Evolutionary conservation across 2,113 vertebrate genomes (phyloP).

Genomic region (Prolemur simus): DNA sequence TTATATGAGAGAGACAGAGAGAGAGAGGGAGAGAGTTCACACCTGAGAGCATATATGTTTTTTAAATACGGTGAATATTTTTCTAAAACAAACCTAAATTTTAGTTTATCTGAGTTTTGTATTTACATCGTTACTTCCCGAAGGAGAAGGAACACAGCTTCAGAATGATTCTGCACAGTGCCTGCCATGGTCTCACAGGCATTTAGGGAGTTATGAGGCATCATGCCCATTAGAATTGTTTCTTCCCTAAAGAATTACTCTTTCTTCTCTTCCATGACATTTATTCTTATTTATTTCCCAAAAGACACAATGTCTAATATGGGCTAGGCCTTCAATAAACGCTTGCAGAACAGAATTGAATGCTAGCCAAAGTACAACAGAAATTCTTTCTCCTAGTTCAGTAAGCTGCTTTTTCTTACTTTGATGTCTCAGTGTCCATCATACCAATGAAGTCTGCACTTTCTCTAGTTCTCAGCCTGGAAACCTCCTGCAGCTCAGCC

Average conservation of each 20-base stretch:
- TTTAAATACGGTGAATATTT: background rate
- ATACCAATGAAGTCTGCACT: conserved; percentile 34
- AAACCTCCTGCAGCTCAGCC: conserved; percentile 68
- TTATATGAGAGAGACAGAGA: background rate
- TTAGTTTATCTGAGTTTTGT: background rate
- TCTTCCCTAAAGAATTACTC: conserved; percentile 32
- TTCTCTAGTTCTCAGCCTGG: conserved; percentile 46
- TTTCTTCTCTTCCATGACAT: conserved; percentile 26
- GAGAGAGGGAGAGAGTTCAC: background rate
- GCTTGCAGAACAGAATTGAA: background rate
- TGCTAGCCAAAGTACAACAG: background rate
- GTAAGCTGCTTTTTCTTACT: background rate
- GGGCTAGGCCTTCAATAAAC: background rate
- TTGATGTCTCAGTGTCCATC: conserved; percentile 15
- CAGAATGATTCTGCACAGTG: background rate
- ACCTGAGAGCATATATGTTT: background rate
- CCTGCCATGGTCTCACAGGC: background rate
- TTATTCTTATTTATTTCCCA: conserved; percentile 50
- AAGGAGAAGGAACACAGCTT: background rate
- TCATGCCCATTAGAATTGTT: background rate
- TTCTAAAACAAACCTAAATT: background rate
- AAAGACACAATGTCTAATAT: background rate
- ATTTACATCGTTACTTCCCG: background rate
- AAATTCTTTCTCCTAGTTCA: conserved; percentile 1
- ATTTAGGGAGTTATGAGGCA: background rate